Evolutionary conservation across 2,113 vertebrate genomes (phyloP).

Genomic region (Hucho hucho): DNA sequence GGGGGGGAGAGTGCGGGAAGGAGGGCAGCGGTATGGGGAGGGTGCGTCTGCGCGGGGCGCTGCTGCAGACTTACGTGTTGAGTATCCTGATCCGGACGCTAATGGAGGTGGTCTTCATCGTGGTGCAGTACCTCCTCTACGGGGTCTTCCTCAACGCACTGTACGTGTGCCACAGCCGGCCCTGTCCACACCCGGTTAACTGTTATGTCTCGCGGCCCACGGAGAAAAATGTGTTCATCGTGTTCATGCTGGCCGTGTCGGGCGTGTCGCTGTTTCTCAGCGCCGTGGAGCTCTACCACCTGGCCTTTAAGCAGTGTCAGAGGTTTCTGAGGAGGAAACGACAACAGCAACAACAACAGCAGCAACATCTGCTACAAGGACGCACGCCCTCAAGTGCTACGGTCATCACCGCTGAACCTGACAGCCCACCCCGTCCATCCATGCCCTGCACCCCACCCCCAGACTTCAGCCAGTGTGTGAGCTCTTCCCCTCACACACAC

Average conservation of each 20-base stretch:
- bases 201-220: constrained; percentile 95
- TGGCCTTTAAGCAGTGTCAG: constrained; percentile 90
- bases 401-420: constrained; percentile 47
- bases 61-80: constrained; percentile 89
- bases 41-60: constrained; percentile 79
- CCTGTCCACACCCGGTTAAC: constrained; percentile 91
- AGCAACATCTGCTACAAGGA: background rate
- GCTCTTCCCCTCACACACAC: constrained; percentile 50
- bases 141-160: constrained; percentile 88
- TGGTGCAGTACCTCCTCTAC: constrained; percentile 89
- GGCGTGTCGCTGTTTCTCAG: constrained; percentile 89
- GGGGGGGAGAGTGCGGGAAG: constrained; percentile 60
- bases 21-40: constrained; percentile 61
- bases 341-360: constrained; percentile 13
- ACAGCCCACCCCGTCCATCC: constrained; percentile 51
- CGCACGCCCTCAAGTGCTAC: too few species aligned
- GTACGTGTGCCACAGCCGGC: constrained; percentile 84
- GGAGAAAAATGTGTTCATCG: constrained; percentile 96
- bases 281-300: constrained; percentile 85
- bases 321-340: constrained; percentile 25
- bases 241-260: constrained; percentile 92
- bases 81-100: constrained; percentile 88
- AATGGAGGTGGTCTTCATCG: constrained; percentile 92
- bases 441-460: constrained; percentile 83
- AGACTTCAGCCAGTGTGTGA: constrained; percentile 87